Evolutionary conservation across 2,113 vertebrate genomes (phyloP).

Genomic region (Actenoides hombroni): DNA sequence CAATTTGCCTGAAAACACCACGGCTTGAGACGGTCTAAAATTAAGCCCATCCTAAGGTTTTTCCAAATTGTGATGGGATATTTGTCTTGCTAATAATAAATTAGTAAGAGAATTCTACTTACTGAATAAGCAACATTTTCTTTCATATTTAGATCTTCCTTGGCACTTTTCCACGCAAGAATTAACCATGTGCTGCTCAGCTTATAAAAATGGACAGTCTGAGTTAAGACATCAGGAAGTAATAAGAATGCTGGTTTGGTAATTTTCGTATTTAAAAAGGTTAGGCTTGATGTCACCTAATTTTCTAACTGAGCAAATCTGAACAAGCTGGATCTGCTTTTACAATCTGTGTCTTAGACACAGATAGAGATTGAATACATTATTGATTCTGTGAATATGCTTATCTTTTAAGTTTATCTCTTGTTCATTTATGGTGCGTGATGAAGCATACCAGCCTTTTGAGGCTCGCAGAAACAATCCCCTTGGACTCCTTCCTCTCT

Average conservation of each 20-base stretch:
- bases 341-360: constrained; percentile 7
- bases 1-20: background rate
- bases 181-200: background rate
- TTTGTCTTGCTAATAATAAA: background rate
- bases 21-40: background rate
- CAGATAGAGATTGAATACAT: background rate
- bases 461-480: background rate
- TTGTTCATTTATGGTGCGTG: background rate
- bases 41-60: background rate
- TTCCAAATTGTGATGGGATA: background rate
- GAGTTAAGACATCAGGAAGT: background rate
- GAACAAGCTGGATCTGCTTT: constrained; percentile 33
- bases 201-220: background rate
- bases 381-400: constrained; percentile 19
- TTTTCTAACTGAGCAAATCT: constrained; percentile 53
- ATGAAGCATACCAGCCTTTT: background rate
- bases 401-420: constrained; percentile 9
- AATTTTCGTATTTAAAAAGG: constrained; percentile 22
- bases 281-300: constrained; percentile 47
- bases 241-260: background rate
- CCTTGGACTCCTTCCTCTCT: background rate
- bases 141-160: background rate
- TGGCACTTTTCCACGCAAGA: background rate
- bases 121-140: background rate
- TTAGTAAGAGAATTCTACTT: background rate